Base-by-base conservation (phyloP, 1,140 invertebrate genomes). In the Patella vulgata region DNA sequence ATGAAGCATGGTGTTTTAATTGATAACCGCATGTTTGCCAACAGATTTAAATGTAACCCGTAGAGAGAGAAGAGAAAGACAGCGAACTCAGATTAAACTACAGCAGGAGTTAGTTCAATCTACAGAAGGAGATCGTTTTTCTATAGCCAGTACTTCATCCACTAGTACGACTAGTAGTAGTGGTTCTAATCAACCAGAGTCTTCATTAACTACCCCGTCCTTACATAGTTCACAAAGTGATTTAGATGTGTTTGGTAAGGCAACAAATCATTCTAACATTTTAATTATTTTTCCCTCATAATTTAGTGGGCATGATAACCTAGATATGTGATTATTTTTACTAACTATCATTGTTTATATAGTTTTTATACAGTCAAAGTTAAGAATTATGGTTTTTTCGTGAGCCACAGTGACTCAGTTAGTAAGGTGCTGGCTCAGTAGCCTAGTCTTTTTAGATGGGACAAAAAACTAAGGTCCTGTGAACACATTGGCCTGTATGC, bases 71-170 rank as follows among this genome's bases (percentile, higher is more conserved):
- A 27, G 52, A 0, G 59, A 62, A 27, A 67, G 75, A 21, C 65
- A 55, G 47, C 92, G 92, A 79, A 88, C 84, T 70, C 66, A 68
- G 42, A 67, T 63, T 44, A 63, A 50, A 42, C 66, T 66, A 33
- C 62, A 66, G 40, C 59, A 36, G 31, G 44, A 61, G 31, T 47
- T 46, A 23, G 60, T 31, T 14, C 21, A 48, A 53, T 55, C 57
- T 31, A 33, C 57, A 39, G 53, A 43, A 53, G 62, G 58, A 36
- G 64, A 72, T 25, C 46, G 67, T 58, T 59, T 63, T 59, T 75
- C 64, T 17, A 55, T 76, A 19, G 66, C 66, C 42, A 73, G 66
- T 47, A 62, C 55, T 36, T 71, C 68, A 48, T 71, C 63, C 44
- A 62, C 62, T 44, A 70, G 66, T 62, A 75, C 70, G 21, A 65